These are phyloP conservation scores for Eupleurogrammus muticus DNA, from an alignment of 2,797 vertebrate genomes.

Conservation along the genomic window DNA sequence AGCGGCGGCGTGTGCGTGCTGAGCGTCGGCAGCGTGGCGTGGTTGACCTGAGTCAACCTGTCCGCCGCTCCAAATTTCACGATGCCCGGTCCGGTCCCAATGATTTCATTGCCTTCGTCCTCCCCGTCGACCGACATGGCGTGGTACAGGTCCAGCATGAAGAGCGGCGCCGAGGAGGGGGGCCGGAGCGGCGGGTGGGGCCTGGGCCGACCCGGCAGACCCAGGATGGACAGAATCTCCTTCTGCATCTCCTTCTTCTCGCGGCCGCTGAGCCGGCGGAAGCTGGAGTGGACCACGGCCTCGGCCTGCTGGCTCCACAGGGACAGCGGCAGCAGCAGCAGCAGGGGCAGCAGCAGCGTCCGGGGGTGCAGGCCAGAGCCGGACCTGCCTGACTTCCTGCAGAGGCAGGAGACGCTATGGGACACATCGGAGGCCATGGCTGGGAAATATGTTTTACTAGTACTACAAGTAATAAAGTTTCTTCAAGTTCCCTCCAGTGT, in stretches of 20 bases:
- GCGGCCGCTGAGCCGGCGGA: constrained; percentile 87
- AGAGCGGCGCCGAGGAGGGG: constrained; percentile 90
- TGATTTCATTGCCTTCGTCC: constrained; percentile 76
- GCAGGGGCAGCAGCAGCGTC: constrained; percentile 66
- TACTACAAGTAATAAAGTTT: too few relatives aligned
- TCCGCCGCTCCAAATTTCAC: constrained; percentile 49
- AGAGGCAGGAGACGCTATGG: constrained; percentile 27
- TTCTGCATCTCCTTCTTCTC: constrained; percentile 95
- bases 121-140: constrained; percentile 88
- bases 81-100: constrained; percentile 50
- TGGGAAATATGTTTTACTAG: not conserved
- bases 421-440: constrained; percentile 40
- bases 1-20: constrained; percentile 86
- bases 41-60: constrained; percentile 68
- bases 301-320: constrained; percentile 83
- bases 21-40: constrained; percentile 84
- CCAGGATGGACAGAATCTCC: constrained; percentile 93
- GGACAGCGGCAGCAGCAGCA: constrained; percentile 73
- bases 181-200: constrained; percentile 85
- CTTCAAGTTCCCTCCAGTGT: constrained; percentile 13
- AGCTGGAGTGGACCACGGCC: constrained; percentile 86
- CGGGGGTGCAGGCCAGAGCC: constrained; percentile 28
- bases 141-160: constrained; percentile 97
- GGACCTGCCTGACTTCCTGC: constrained; percentile 7
- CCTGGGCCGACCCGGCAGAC: constrained; percentile 88